These are phyloP conservation scores for Syngnathus acus DNA, from an alignment of 2,797 vertebrate species.

Conservation along the genomic window DNA sequence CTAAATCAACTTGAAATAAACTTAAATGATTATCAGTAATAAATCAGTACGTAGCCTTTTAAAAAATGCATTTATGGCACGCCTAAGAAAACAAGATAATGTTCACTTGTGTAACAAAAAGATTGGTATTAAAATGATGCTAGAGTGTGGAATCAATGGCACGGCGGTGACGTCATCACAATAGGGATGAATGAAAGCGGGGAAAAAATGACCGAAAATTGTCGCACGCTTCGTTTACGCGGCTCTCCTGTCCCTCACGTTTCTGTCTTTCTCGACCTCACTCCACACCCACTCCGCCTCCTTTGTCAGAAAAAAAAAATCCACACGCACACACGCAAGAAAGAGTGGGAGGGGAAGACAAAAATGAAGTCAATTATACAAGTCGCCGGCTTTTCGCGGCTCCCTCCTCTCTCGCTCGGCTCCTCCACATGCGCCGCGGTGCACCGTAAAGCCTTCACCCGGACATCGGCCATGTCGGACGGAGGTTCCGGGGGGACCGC, in stretches of 20 bases:
- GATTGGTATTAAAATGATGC: not conserved
- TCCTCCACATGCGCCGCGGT: constrained; percentile 39
- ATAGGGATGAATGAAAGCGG: not conserved
- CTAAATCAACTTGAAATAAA: not conserved
- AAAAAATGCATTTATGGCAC: not conserved
- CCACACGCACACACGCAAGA: constrained; percentile 16
- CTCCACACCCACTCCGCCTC: constrained; percentile 9
- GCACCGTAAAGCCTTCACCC: constrained; percentile 31
- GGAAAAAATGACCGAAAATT: not conserved
- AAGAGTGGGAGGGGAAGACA: constrained; percentile 19
- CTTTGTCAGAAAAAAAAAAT: constrained; percentile 16
- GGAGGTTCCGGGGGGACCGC: constrained; percentile 28
- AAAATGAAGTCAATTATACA: constrained; percentile 63
- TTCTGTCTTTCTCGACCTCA: constrained; percentile 9
- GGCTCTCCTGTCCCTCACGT: constrained; percentile 27
- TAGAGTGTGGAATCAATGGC: not conserved
- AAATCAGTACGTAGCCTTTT: no score
- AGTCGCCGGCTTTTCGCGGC: constrained; percentile 16
- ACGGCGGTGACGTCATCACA: not conserved
- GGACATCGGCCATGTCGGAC: constrained; percentile 54
- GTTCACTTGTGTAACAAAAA: not conserved
- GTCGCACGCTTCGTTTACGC: constrained; percentile 3
- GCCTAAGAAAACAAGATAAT: not conserved
- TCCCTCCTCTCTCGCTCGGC: constrained; percentile 39
- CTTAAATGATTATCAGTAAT: not conserved